Percentiles rank a stretch among this genome's conserved stretches.
phyloP scores from a whole-genome alignment of 2,888 invertebrate genomes.

The Eurytoma adleriae region DNA sequence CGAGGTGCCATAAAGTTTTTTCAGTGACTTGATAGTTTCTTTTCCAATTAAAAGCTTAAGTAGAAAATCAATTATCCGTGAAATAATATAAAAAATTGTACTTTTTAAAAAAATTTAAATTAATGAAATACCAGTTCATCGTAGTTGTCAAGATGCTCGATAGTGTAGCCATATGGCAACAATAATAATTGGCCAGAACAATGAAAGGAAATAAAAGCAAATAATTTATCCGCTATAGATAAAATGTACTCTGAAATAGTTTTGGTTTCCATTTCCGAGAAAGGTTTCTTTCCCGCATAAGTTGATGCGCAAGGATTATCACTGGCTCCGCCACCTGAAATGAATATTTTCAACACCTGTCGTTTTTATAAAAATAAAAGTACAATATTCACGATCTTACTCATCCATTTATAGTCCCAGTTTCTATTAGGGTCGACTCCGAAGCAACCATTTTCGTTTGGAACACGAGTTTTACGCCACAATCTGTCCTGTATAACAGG shows the following conservation, averaged over 20 bases:
- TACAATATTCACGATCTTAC: slow-evolving; percentile 69
- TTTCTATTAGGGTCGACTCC: slow-evolving; percentile 89
- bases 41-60: slow-evolving; percentile 68
- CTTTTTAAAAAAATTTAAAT: background rate
- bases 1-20: slow-evolving; percentile 79
- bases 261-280: slow-evolving; percentile 84
- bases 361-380: background rate
- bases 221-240: slow-evolving; percentile 77
- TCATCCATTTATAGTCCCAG: slow-evolving; percentile 84
- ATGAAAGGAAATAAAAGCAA: slow-evolving; percentile 84
- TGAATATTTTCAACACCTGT: background rate
- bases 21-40: slow-evolving; percentile 77
- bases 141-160: slow-evolving; percentile 79
- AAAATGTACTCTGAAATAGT: slow-evolving; percentile 78
- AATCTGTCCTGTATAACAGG: slow-evolving; percentile 78
- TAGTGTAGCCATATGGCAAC: slow-evolving; percentile 84
- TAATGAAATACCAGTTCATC: slow-evolving; percentile 77
- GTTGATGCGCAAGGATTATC: slow-evolving; percentile 79
- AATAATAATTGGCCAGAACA: slow-evolving; percentile 85
- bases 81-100: background rate
- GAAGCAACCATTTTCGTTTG: slow-evolving; percentile 73
- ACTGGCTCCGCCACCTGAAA: slow-evolving; percentile 79
- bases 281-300: slow-evolving; percentile 82
- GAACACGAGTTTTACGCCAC: slow-evolving; percentile 84
- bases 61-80: background rate